A percentile compares a stretch with the other conserved stretches of the same genome.
Evolutionary conservation across 2,113 vertebrate species (phyloP).

Genomic region (Eclectus roratus): DNA sequence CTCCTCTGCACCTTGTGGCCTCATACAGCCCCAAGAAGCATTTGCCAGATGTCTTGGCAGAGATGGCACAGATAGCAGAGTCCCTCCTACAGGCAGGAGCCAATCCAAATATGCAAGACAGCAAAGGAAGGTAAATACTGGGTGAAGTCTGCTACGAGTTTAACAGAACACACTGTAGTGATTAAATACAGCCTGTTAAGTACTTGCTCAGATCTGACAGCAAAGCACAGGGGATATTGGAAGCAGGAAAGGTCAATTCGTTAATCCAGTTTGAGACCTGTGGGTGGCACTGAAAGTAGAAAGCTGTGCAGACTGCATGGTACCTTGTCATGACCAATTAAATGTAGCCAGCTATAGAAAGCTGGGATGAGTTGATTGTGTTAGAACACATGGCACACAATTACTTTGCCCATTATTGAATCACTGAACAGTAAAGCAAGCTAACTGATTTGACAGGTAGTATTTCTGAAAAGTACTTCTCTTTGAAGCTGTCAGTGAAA

Average conservation of each 20-base stretch:
- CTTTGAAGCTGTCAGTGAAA: not conserved
- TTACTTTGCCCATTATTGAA: not conserved
- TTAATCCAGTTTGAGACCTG: not conserved
- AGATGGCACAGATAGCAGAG: conserved; percentile 91
- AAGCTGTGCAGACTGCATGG: not conserved
- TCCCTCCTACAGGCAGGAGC: conserved; percentile 90
- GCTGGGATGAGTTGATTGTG: not conserved
- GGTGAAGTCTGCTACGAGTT: not conserved
- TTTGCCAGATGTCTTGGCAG: conserved; percentile 83
- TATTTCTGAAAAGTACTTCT: not conserved
- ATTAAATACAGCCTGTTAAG: not conserved
- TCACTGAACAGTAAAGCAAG: not conserved
- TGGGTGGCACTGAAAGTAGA: not conserved
- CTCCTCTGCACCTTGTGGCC: conserved; percentile 92
- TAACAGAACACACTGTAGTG: not conserved
- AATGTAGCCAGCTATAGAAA: not conserved
- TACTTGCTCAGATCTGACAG: not conserved
- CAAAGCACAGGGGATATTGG: not conserved
- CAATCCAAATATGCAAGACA: conserved; percentile 97
- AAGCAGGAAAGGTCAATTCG: not conserved
- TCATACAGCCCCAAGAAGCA: conserved; percentile 91
- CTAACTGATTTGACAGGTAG: not conserved
- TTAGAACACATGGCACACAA: not conserved
- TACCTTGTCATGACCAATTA: not conserved
- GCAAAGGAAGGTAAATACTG: conserved; percentile 83